A percentile compares a stretch with the other conserved stretches of the same genome.
phyloP scores from a whole-genome alignment of 1,140 invertebrate species.

The Ctenoplectra terminalis region DNA sequence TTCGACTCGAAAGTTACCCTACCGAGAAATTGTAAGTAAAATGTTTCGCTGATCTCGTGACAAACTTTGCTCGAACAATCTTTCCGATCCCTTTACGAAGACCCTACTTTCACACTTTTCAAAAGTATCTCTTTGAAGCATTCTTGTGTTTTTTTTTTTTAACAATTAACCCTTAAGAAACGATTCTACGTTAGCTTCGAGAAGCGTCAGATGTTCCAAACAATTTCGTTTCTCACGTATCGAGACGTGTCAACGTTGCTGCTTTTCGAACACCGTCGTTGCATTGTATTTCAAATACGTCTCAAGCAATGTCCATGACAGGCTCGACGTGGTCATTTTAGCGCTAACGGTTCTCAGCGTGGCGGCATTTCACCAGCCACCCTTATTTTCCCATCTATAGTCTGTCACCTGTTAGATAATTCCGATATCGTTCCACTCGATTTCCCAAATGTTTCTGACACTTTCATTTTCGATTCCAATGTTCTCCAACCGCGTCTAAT shows the following conservation, averaged over 20 bases:
- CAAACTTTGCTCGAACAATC: neutral
- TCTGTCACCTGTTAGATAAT: conserved; percentile 18
- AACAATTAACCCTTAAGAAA: neutral
- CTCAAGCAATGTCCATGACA: conserved; percentile 30
- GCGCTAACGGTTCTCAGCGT: conserved; percentile 31
- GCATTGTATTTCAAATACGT: conserved; percentile 45
- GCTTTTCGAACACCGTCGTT: conserved; percentile 25
- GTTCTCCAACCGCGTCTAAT: rapidly evolving
- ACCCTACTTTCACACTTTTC: neutral
- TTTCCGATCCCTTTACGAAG: neutral
- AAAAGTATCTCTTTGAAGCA: neutral
- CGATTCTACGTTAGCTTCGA: neutral
- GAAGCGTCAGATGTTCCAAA: conserved; percentile 9
- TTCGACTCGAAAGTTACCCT: neutral
- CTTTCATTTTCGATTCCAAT: neutral
- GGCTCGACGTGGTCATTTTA: conserved; percentile 23
- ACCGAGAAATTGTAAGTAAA: no score
- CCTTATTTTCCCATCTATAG: conserved; percentile 31
- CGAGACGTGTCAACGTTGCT: conserved; percentile 24
- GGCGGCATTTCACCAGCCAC: neutral
- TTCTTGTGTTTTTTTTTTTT: neutral
- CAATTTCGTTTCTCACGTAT: conserved; percentile 30
- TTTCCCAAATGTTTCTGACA: conserved; percentile 34
- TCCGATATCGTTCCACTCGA: conserved; percentile 10
- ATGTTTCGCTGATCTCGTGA: neutral